Evolutionary conservation across 2,888 invertebrate genomes (phyloP).

Genomic region (Eumacrocentrus americanus): DNA sequence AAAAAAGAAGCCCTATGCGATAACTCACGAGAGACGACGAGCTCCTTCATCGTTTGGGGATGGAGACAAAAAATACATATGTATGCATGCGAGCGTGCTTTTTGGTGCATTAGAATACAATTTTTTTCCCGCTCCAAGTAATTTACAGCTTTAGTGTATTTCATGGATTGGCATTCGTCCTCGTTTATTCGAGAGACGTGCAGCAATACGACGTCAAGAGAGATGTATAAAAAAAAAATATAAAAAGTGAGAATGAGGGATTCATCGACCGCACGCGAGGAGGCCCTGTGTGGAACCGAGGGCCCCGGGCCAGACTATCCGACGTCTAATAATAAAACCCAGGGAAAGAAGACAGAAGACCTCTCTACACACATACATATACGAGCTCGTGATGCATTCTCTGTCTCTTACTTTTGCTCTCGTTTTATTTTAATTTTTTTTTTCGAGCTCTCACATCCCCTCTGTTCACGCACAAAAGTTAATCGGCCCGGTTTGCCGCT

Average conservation of each 20-base stretch:
- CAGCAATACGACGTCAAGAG: background rate
- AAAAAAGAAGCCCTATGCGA: slow-evolving; percentile 23
- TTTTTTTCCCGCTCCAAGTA: slow-evolving; percentile 5
- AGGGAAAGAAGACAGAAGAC: slow-evolving; percentile 17
- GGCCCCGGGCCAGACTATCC: slow-evolving; percentile 26
- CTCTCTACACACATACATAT: slow-evolving; percentile 23
- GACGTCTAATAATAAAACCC: slow-evolving; percentile 27
- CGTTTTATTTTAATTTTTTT: slow-evolving; percentile 23
- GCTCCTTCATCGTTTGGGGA: background rate
- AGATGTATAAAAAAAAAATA: background rate
- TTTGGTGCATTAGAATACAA: background rate
- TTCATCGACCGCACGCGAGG: slow-evolving; percentile 30
- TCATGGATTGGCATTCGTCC: slow-evolving; percentile 26
- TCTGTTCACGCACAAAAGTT: slow-evolving; percentile 39
- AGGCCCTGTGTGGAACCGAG: slow-evolving; percentile 13
- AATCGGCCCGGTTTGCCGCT: slow-evolving; percentile 46
- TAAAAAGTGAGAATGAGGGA: slow-evolving; percentile 12
- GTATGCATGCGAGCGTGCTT: background rate
- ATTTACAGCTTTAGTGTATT: slow-evolving; percentile 28
- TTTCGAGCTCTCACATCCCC: slow-evolving; percentile 21
- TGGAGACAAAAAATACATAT: slow-evolving; percentile 2
- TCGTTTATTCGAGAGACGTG: slow-evolving; percentile 25
- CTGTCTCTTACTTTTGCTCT: slow-evolving; percentile 18
- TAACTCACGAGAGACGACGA: slow-evolving; percentile 18
- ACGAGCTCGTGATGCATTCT: slow-evolving; percentile 23